Evolutionary conservation across 2,888 invertebrate genomes (phyloP), one percentile per base, ranked within the genome.

Genomic region (Zonitis immaculata): DNA sequence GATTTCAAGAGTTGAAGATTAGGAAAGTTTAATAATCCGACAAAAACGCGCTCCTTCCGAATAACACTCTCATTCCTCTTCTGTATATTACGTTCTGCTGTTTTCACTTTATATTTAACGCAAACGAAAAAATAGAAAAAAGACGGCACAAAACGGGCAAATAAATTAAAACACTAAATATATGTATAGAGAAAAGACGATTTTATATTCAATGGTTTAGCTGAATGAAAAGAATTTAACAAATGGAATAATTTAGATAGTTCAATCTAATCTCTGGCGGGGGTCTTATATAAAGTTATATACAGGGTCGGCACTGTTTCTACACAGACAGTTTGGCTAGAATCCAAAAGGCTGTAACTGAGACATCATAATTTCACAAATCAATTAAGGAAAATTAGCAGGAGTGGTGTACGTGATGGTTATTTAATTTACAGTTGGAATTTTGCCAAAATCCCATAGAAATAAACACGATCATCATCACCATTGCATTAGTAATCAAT

Each of bases 341-440:
- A 43, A 18, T 52, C 62, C 62, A 62, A 61, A 53, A 53, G 61
- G 54, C 54, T 62, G 62, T 57, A 59, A 59, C 57, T 59, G 62
- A 59, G 58, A 61, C 57, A 50, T 62, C 62, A 62, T 62, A 59
- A 58, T 56, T 58, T 56, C 51, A 58, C 56, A 54, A 60, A 58
- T 60, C 58, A 60, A 60, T 60, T 60, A 60, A 53, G 54, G 54
- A 49, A 52, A 60, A 60, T 60, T 60, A 56, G 52, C 43, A 52
- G 56, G 48, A 58, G 58, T 57, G 47, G n/a, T 56, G 56, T 50
- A 46, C 51, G 54, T 49, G 55, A 58, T 52, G 44, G 56, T 52
- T 51, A 58, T 56, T 60, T 60, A 60, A 60, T 60, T 60, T 60
- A 54, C 60, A 60, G 54, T 49, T 60, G 60, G 58, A 54, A 44